A percentile compares a stretch with the other conserved stretches of the same genome.
Conservation (phyloP, 2,113 vertebrate species). For the Trichomycterus rosablanca region DNA sequence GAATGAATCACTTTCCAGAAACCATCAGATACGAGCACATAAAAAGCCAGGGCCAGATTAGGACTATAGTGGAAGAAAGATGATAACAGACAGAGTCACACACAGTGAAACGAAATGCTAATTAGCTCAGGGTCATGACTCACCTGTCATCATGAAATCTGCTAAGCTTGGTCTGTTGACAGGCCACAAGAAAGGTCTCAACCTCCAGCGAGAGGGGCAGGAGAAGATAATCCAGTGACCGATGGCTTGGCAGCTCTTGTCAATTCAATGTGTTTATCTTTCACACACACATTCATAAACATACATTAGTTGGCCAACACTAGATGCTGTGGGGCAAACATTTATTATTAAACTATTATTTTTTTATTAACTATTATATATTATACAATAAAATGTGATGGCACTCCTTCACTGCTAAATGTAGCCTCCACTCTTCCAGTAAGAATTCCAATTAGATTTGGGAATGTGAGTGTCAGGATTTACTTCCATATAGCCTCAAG, state of each 20-base stretch:
- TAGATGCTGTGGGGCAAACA: no score
- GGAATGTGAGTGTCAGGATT: no score
- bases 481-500: no score
- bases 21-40: constrained; percentile 56
- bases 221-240: constrained; percentile 42
- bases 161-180: constrained; percentile 46
- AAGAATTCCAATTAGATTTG: no score
- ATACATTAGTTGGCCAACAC: no score
- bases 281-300: no score
- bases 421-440: no score
- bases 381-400: no score
- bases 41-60: constrained; percentile 13
- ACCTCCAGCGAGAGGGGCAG: constrained; percentile 46
- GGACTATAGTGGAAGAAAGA: neutral
- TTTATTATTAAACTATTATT: no score
- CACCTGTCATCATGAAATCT: constrained; percentile 14
- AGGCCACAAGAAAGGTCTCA: constrained; percentile 53
- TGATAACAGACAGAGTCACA: neutral
- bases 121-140: constrained; percentile 21
- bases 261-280: neutral
- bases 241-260: constrained; percentile 13
- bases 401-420: no score
- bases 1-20: constrained; percentile 42
- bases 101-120: neutral
- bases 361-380: no score